These are phyloP conservation scores for Halichondria panicea DNA, from an alignment of 37 sponge, comb jelly and placozoan species.

Conservation along the genomic window DNA sequence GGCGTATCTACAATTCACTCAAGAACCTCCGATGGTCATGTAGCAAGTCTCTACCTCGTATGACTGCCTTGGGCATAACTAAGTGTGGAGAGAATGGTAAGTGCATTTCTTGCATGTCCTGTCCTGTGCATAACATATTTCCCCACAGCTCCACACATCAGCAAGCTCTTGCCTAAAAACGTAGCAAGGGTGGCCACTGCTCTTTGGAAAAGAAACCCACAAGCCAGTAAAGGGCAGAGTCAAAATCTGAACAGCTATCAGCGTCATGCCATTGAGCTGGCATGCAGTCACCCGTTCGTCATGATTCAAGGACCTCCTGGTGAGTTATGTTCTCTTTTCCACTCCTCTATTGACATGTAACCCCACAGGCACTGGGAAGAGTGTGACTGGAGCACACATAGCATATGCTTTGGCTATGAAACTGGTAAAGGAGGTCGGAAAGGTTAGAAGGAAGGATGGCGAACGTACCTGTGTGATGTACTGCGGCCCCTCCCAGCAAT, in stretches of 20 bases:
- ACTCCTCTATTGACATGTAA: background rate
- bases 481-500: constrained; percentile 53
- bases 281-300: constrained; percentile 9
- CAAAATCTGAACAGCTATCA: constrained; percentile 13
- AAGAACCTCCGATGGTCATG: background rate
- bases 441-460: background rate
- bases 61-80: constrained; percentile 20
- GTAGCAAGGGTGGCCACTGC: background rate
- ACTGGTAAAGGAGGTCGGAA: background rate
- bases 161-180: background rate
- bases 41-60: background rate
- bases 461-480: constrained; percentile 30
- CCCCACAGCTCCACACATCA: background rate
- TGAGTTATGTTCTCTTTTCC: background rate
- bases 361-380: constrained; percentile 57
- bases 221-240: background rate
- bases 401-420: constrained; percentile 50
- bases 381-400: constrained; percentile 67
- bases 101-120: background rate
- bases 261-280: constrained; percentile 3
- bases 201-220: background rate
- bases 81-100: background rate
- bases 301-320: constrained; percentile 70
- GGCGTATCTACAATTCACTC: constrained; percentile 26
- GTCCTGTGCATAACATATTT: background rate